Base-by-base conservation (phyloP, 2,888 invertebrate species). In the Muscina levida region DNA sequence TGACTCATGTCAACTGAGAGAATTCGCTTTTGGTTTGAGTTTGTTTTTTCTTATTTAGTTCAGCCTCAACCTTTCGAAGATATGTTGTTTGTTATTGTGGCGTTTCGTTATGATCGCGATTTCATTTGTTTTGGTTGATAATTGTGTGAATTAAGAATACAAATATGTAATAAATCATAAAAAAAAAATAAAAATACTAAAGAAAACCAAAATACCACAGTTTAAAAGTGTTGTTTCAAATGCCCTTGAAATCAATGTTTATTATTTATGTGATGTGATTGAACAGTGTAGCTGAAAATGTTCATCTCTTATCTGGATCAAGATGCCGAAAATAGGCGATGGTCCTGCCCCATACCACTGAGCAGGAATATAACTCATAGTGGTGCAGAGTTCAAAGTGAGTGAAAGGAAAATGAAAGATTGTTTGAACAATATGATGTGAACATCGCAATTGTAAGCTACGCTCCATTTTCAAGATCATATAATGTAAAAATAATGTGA, bases 341-440 rank as follows among this genome's bases (percentile, higher is more conserved):
- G 81, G 81, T 82, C 81, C 46, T 78, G 81, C 37, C 81, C 81
- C 24, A 75, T 82, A 56, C 81, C 81, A 15, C 53, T 72, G n/a
- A 82, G 53, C 31, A 59, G 62, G 1, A 59, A 31, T 48, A 17
- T 72, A 67, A 74, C 75, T n/a, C 77, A 82, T 42, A 82, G 77
- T 56, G 71, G 81, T 56, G 15, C 51, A 56, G 81, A 82, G 62
- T 82, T 82, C 68, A 62, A 75, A 72, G 81, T 82, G 74, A 82
- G 81, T 82, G 59, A 10, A 8, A 31, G n/a, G n/a, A n/a, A n/a
- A n/a, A n/a, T n/a, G n/a, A n/a, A n/a, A n/a, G n/a, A n/a, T n/a
- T n/a, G n/a, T n/a, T n/a, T n/a, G n/a, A n/a, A n/a, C n/a, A n/a
- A n/a, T n/a, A n/a, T n/a, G n/a, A n/a, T n/a, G n/a, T n/a, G n/a